phyloP scores from a whole-genome alignment of 2,888 invertebrate species.

The Hydroisotoma schaefferi region DNA sequence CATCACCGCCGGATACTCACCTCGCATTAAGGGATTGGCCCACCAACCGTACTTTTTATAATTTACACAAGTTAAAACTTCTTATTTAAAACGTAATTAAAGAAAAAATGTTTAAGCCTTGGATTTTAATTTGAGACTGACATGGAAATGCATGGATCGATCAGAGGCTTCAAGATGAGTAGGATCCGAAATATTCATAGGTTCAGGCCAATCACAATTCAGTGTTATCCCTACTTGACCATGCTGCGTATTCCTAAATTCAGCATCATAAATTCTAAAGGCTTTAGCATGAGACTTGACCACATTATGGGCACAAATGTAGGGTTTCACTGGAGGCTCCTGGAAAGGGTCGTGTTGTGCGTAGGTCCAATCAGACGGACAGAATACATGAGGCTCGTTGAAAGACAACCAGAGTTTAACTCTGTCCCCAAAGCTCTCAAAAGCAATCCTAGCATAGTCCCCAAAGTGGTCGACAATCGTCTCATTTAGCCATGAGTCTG shows the following conservation, averaged over 20 bases:
- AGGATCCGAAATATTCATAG: slow-evolving; percentile 19
- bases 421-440: slow-evolving; percentile 55
- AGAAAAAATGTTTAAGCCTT: background rate
- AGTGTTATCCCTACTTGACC: slow-evolving; percentile 27
- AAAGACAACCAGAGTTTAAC: slow-evolving; percentile 50
- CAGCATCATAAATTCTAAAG: background rate
- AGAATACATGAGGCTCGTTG: slow-evolving; percentile 41
- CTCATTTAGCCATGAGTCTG: slow-evolving; percentile 53
- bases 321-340: slow-evolving; percentile 25
- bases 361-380: slow-evolving; percentile 23
- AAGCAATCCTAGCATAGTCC: slow-evolving; percentile 56
- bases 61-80: background rate
- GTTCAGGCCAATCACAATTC: slow-evolving; percentile 30
- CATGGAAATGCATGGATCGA: slow-evolving; percentile 34
- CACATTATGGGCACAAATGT: slow-evolving; percentile 26
- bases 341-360: background rate
- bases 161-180: slow-evolving; percentile 25
- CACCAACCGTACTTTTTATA: slow-evolving; percentile 38
- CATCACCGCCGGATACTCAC: slow-evolving; percentile 44
- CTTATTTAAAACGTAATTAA: background rate
- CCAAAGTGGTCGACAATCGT: slow-evolving; percentile 55
- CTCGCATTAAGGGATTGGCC: slow-evolving; percentile 35
- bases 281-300: slow-evolving; percentile 27
- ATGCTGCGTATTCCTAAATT: background rate
- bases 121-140: slow-evolving; percentile 11